Evolutionary conservation across 2,113 vertebrate genomes (phyloP).

Genomic region (Ammodytes dubius): DNA sequence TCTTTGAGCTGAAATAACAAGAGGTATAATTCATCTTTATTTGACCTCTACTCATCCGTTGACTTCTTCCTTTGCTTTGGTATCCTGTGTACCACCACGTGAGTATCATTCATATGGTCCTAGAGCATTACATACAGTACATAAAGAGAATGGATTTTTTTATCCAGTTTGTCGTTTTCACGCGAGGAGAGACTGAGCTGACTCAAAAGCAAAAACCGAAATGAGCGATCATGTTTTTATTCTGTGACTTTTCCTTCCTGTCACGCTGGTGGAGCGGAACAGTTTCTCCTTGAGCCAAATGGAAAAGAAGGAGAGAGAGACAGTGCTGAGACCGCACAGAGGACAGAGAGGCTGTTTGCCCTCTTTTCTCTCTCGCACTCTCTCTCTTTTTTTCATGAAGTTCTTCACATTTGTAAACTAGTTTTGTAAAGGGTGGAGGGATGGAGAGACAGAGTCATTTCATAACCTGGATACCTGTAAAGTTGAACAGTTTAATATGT

Average conservation of each 20-base stretch:
- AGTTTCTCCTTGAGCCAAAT: slow-evolving; percentile 20
- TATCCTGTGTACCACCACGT: background rate
- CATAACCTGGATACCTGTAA: too few relatives aligned
- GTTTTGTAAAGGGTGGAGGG: background rate
- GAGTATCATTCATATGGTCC: background rate
- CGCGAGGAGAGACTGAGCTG: background rate
- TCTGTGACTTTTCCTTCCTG: slow-evolving; percentile 33
- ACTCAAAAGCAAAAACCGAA: background rate
- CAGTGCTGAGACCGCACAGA: slow-evolving; percentile 36
- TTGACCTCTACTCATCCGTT: background rate
- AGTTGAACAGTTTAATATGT: too few relatives aligned
- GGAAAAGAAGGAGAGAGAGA: slow-evolving; percentile 33
- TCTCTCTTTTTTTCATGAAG: slow-evolving; percentile 2
- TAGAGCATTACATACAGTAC: background rate
- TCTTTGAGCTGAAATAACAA: background rate
- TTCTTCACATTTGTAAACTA: background rate
- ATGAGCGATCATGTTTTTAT: background rate
- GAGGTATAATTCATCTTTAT: background rate
- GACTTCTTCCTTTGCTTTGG: background rate
- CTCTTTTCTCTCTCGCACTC: slow-evolving; percentile 50
- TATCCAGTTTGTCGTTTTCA: background rate
- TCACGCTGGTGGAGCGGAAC: slow-evolving; percentile 6
- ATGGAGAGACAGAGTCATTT: background rate
- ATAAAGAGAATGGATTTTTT: background rate
- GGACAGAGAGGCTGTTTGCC: slow-evolving; percentile 7